phyloP scores from a whole-genome alignment of 1,140 invertebrate species.

The Megalonaias nervosa region DNA sequence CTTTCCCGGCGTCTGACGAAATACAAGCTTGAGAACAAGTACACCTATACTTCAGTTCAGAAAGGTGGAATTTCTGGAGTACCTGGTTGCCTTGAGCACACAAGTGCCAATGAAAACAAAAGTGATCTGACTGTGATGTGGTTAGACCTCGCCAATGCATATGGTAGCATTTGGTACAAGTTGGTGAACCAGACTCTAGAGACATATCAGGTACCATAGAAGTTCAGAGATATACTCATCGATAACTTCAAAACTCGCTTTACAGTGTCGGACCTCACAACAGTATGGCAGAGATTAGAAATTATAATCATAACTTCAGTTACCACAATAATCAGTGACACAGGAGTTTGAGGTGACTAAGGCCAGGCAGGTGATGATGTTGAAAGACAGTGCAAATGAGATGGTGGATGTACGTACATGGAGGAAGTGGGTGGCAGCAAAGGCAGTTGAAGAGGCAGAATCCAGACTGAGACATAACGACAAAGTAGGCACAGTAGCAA shows the following conservation, averaged over 20 bases:
- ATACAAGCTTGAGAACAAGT: too few relatives aligned
- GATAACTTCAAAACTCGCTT: slow-evolving; percentile 18
- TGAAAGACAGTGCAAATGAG: too few relatives aligned
- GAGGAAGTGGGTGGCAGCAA: too few relatives aligned
- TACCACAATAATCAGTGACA: too few relatives aligned
- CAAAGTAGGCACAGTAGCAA: too few relatives aligned
- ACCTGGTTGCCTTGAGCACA: too few relatives aligned
- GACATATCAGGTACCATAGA: slow-evolving; percentile 22
- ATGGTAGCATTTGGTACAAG: slow-evolving; percentile 28
- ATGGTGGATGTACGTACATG: too few relatives aligned
- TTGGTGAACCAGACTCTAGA: slow-evolving; percentile 10
- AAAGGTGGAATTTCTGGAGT: too few relatives aligned
- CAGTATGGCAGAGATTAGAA: slow-evolving; percentile 31
- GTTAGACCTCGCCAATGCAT: slow-evolving; percentile 42
- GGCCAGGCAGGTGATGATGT: too few relatives aligned
- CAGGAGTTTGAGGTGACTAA: slow-evolving; percentile 9
- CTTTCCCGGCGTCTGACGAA: too few relatives aligned
- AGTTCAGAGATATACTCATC: slow-evolving; percentile 11
- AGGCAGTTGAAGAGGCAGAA: too few relatives aligned
- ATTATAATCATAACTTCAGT: slow-evolving; percentile 23
- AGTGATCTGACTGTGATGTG: slow-evolving; percentile 35
- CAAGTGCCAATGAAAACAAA: slow-evolving; percentile 19
- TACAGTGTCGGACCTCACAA: slow-evolving; percentile 11
- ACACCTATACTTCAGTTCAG: slow-evolving; percentile 3
- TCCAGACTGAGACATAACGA: too few relatives aligned